Evolutionary conservation across 2,888 invertebrate species (phyloP).

Genomic region (Amiota mariae): DNA sequence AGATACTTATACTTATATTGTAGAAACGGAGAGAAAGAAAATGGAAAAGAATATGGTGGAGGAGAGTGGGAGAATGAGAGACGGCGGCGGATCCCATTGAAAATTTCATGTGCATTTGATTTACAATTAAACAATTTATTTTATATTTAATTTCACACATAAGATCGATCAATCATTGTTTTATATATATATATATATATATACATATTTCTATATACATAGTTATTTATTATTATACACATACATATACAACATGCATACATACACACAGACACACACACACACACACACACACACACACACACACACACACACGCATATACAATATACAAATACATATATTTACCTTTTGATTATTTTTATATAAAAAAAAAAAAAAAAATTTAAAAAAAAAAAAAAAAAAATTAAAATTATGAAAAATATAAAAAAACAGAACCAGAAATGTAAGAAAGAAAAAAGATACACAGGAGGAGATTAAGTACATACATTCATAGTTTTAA

Average conservation of each 20-base stretch:
- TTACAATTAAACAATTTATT: slow-evolving; percentile 14
- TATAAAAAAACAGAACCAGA: too few species aligned
- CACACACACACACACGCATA: slow-evolving; percentile 28
- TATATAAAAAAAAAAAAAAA: slow-evolving; percentile 21
- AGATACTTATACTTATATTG: too few species aligned
- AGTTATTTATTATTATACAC: slow-evolving; percentile 23
- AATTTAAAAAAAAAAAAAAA: too few species aligned
- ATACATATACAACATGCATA: slow-evolving; percentile 49
- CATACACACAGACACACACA: slow-evolving; percentile 56
- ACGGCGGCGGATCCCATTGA: slow-evolving; percentile 16
- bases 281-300: slow-evolving; percentile 13
- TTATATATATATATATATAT: slow-evolving; percentile 63
- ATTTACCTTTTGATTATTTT: neutral
- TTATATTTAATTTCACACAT: slow-evolving; percentile 9
- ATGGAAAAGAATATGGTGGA: neutral
- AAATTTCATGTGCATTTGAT: slow-evolving; percentile 57
- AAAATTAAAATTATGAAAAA: too few species aligned
- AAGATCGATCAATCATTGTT: slow-evolving; percentile 43
- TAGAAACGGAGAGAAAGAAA: neutral
- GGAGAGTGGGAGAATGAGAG: slow-evolving; percentile 16
- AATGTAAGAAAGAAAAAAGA: too few species aligned
- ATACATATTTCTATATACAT: neutral
- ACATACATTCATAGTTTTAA: too few species aligned
- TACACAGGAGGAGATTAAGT: too few species aligned
- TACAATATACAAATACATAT: slow-evolving; percentile 6